phyloP scores from a whole-genome alignment of 2,888 invertebrate species.

The Arge pagana region DNA sequence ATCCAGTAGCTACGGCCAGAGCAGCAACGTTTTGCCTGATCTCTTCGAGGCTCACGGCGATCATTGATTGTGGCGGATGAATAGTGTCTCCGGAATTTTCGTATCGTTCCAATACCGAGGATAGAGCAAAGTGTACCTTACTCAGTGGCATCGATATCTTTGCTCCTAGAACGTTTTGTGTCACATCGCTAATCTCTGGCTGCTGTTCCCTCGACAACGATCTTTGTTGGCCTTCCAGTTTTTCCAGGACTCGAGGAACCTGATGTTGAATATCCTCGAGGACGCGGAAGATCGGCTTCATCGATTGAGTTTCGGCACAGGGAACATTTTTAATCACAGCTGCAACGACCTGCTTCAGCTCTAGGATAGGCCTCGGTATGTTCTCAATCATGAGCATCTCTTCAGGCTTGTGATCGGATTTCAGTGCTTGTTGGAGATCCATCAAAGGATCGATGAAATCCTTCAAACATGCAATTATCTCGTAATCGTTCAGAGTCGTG shows the following conservation, averaged over 20 bases:
- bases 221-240: constrained; percentile 14
- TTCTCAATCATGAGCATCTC: constrained; percentile 64
- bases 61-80: constrained; percentile 8
- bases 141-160: constrained; percentile 39
- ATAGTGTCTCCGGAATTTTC: constrained; percentile 23
- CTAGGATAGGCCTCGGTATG: constrained; percentile 65
- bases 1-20: constrained; percentile 41
- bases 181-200: constrained; percentile 14
- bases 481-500: constrained; percentile 44
- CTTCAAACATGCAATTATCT: constrained; percentile 42
- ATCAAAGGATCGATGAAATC: constrained; percentile 46
- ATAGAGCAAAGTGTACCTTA: constrained; percentile 44
- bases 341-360: constrained; percentile 68
- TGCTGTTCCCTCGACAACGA: constrained; percentile 6
- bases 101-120: constrained; percentile 40
- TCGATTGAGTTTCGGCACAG: constrained; percentile 31
- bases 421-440: constrained; percentile 41
- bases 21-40: constrained; percentile 43
- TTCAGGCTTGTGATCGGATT: constrained; percentile 50
- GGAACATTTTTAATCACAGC: constrained; percentile 70
- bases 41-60: constrained; percentile 39
- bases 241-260: constrained; percentile 35
- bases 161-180: constrained; percentile 7
- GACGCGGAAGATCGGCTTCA: constrained; percentile 37
- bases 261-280: constrained; percentile 45